Evolutionary conservation across 2,888 invertebrate genomes (phyloP).

Genomic region (Dermolepida albohirtum): DNA sequence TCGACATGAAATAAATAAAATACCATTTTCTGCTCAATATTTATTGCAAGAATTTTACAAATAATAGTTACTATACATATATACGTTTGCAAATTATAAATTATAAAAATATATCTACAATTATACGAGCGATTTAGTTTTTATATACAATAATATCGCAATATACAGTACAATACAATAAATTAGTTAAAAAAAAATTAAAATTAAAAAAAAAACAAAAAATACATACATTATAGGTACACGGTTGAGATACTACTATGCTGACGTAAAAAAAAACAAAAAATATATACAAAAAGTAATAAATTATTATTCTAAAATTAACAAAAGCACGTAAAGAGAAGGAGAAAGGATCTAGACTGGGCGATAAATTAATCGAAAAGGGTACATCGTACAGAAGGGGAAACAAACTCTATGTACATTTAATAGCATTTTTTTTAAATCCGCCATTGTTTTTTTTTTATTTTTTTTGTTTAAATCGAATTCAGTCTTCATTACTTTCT

Average conservation of each 20-base stretch:
- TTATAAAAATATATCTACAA: conserved; percentile 41
- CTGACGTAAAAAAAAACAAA: conserved; percentile 28
- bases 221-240: conserved; percentile 38
- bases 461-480: conserved; percentile 30
- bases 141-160: conserved; percentile 44
- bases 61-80: conserved; percentile 41
- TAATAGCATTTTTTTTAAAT: conserved; percentile 13
- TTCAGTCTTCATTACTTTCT: conserved; percentile 37
- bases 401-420: conserved; percentile 25
- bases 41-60: conserved; percentile 40
- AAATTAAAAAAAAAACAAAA: conserved; percentile 24
- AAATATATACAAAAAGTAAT: conserved; percentile 42
- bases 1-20: too few relatives aligned
- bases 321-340: conserved; percentile 3
- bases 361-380: conserved; percentile 21
- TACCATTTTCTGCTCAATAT: conserved; percentile 2
- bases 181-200: conserved; percentile 40
- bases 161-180: conserved; percentile 44
- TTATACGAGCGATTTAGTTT: conserved; percentile 27
- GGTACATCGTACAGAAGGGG: background rate
- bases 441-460: background rate
- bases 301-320: conserved; percentile 39
- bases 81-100: conserved; percentile 41
- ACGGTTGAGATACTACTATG: conserved; percentile 40
- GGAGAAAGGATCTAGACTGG: background rate